A percentile compares a stretch with the other conserved stretches of the same genome.
Evolutionary conservation across 92 coral and sea anemone genomes (phyloP).

Genomic region (Porites divaricata): DNA sequence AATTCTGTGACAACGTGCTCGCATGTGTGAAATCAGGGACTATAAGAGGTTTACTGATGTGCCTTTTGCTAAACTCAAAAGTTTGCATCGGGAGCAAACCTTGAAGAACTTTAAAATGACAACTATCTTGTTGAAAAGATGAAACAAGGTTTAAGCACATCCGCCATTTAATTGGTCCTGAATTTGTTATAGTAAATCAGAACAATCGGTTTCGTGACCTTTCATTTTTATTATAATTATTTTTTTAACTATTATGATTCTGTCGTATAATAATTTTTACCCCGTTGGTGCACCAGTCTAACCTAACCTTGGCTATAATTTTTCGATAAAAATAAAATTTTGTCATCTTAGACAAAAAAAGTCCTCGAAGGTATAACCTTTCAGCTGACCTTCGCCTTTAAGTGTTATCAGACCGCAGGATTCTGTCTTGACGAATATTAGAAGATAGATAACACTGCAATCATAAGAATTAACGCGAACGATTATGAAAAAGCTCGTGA

Average conservation of each 20-base stretch:
- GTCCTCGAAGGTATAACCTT: background rate
- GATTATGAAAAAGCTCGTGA: background rate
- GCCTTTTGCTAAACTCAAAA: background rate
- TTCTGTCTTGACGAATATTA: background rate
- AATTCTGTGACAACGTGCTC: constrained; percentile 5
- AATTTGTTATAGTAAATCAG: background rate
- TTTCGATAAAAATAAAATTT: too few species aligned
- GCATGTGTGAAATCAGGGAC: background rate
- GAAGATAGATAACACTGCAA: background rate
- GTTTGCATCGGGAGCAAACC: background rate
- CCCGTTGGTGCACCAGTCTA: background rate
- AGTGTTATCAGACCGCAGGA: background rate
- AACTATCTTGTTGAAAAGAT: background rate
- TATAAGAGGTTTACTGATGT: background rate
- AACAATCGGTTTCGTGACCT: too few species aligned
- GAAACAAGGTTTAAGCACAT: background rate
- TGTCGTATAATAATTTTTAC: constrained; percentile 2
- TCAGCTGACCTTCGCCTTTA: too few species aligned
- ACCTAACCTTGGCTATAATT: too few species aligned
- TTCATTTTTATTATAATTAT: background rate
- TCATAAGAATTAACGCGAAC: background rate
- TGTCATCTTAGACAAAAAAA: too few species aligned
- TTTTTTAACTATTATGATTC: background rate
- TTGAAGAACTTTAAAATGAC: background rate
- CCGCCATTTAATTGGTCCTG: background rate